These are phyloP conservation scores for Phoenicopterus ruber DNA, from an alignment of 2,113 vertebrate genomes.

Conservation along the genomic window DNA sequence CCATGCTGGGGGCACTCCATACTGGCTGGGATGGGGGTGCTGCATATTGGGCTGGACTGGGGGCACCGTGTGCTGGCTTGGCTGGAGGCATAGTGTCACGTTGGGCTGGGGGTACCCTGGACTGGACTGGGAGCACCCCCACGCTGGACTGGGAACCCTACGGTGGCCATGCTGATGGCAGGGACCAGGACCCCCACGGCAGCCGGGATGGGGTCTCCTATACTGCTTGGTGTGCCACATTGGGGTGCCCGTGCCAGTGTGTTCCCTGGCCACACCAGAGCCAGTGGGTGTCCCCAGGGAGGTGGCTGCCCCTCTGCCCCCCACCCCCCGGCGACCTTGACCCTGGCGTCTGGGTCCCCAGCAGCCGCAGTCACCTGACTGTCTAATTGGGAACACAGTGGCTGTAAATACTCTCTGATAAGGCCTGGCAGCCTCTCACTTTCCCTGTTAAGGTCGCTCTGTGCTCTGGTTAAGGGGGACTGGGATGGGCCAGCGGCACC, in stretches of 20 bases:
- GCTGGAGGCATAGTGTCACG: not conserved
- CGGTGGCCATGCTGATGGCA: accelerated
- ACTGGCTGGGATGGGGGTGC: not conserved
- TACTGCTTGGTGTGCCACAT: no score
- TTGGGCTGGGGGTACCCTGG: not conserved
- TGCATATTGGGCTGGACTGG: not conserved
- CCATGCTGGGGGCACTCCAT: no score
- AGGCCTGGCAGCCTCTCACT: conserved; percentile 61
- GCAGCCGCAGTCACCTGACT: conserved; percentile 70
- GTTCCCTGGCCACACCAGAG: not conserved
- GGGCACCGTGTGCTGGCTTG: not conserved
- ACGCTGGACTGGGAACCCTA: not conserved
- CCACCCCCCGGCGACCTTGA: conserved; percentile 11
- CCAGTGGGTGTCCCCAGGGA: not conserved
- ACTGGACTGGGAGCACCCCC: not conserved
- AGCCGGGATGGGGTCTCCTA: accelerated
- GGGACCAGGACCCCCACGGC: not conserved
- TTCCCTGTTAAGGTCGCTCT: conserved; percentile 63
- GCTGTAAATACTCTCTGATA: conserved; percentile 74
- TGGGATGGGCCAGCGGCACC: not conserved
- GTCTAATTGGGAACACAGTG: conserved; percentile 67
- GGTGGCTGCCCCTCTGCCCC: not conserved
- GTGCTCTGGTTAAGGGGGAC: conserved; percentile 29
- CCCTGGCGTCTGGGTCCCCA: conserved; percentile 65
- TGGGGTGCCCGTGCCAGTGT: accelerated